These are phyloP conservation scores for Acanthacorydalis orientalis DNA, from an alignment of 2,888 invertebrate species.

Conservation along the genomic window DNA sequence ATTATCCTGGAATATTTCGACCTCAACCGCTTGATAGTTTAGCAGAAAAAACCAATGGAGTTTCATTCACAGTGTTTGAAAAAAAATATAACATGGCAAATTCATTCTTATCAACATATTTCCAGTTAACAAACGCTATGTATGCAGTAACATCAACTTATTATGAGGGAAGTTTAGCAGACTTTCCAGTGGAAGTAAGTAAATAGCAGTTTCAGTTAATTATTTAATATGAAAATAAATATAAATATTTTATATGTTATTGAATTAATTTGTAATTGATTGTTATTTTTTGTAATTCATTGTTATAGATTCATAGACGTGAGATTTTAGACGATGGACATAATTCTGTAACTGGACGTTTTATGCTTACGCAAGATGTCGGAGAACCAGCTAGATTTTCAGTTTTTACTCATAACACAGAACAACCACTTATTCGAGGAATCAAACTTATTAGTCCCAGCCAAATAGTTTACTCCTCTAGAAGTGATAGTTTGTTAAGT, in stretches of 20 bases:
- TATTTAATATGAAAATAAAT: neutral
- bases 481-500: conserved; percentile 30
- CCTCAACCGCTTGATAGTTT: conserved; percentile 28
- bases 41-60: conserved; percentile 27
- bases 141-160: conserved; percentile 28
- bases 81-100: conserved; percentile 32
- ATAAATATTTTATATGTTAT: neutral
- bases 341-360: conserved; percentile 31
- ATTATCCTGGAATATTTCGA: conserved; percentile 31
- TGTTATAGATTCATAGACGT: conserved; percentile 28
- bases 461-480: conserved; percentile 26
- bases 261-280: too few relatives aligned
- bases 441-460: conserved; percentile 32
- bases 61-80: conserved; percentile 32
- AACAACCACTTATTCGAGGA: conserved; percentile 31
- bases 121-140: conserved; percentile 30
- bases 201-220: too few relatives aligned
- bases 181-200: conserved; percentile 28
- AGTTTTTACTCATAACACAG: conserved; percentile 32
- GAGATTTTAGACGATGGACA: conserved; percentile 31
- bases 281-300: too few relatives aligned
- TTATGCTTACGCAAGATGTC: conserved; percentile 33
- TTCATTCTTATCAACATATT: conserved; percentile 33
- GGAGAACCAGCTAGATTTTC: conserved; percentile 33
- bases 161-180: conserved; percentile 27